These are phyloP conservation scores for Perognathus longimembris DNA, from an alignment of 2,113 vertebrate genomes.

Conservation along the genomic window DNA sequence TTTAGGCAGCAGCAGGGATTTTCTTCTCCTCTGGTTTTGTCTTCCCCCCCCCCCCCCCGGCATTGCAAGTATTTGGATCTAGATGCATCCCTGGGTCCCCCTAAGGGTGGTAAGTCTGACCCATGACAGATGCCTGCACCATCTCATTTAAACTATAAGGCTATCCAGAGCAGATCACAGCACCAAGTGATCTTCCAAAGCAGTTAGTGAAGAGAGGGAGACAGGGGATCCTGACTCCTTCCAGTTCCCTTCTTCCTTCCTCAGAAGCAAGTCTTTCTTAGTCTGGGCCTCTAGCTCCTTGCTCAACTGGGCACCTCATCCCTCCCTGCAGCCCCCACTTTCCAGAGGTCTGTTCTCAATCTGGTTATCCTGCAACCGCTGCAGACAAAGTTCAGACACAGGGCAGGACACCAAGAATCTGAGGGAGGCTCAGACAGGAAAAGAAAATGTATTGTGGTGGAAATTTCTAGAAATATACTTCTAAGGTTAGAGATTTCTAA, in stretches of 20 bases:
- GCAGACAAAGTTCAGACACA: not conserved
- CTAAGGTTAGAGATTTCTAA: not conserved
- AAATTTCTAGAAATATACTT: slow-evolving; percentile 40
- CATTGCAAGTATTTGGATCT: not conserved
- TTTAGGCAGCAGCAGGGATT: not conserved
- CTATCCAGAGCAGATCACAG: not conserved
- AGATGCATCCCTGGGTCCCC: not conserved
- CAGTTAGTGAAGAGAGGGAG: not conserved
- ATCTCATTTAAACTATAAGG: not conserved
- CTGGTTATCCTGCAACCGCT: not conserved
- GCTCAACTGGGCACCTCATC: not conserved
- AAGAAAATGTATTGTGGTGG: not conserved
- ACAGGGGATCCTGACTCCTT: not conserved
- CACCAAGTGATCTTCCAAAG: not conserved
- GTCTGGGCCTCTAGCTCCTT: not conserved
- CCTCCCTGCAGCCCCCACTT: not conserved
- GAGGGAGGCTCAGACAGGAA: not conserved
- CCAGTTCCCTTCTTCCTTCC: not conserved
- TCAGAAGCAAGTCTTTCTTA: not conserved
- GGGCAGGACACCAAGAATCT: slow-evolving; percentile 5
- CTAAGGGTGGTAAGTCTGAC: not conserved
- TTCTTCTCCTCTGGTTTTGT: not conserved
- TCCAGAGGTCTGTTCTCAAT: not conserved
- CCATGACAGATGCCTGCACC: not conserved
- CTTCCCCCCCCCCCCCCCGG: too few species aligned